These are phyloP conservation scores for Accipiter fasciatus DNA, from an alignment of 2,797 vertebrate species.

Conservation along the genomic window DNA sequence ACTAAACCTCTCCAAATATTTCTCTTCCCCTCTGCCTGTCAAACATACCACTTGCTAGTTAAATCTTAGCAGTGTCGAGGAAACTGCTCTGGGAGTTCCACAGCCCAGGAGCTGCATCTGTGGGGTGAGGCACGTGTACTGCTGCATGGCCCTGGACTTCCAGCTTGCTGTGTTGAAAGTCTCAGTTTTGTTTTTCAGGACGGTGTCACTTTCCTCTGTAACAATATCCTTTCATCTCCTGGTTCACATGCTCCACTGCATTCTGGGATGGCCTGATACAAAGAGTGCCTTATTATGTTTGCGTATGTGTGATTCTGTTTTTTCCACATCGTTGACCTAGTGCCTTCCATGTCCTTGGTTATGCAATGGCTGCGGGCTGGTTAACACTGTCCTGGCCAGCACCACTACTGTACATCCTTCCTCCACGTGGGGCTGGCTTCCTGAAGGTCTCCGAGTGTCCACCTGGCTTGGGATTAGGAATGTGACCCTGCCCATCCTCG, in stretches of 20 bases:
- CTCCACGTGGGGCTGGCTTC: neutral
- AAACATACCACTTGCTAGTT: neutral
- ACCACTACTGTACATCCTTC: neutral
- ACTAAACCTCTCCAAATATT: neutral
- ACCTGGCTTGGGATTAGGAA: neutral
- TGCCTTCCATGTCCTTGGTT: slow-evolving; percentile 70
- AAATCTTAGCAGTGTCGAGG: neutral
- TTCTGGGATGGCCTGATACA: slow-evolving; percentile 64
- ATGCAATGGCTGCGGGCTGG: slow-evolving; percentile 31
- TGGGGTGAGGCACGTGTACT: neutral
- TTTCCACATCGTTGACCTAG: slow-evolving; percentile 61
- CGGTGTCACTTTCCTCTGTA: slow-evolving; percentile 62
- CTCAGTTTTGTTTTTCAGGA: slow-evolving; percentile 56
- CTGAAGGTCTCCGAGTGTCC: neutral
- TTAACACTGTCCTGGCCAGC: slow-evolving; percentile 56
- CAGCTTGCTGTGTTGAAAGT: neutral
- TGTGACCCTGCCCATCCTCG: neutral
- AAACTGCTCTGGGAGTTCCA: neutral
- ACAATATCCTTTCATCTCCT: slow-evolving; percentile 76
- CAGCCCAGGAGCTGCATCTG: neutral
- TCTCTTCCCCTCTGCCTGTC: neutral
- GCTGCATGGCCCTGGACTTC: neutral
- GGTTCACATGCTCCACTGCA: slow-evolving; percentile 53
- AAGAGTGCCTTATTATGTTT: slow-evolving; percentile 73
- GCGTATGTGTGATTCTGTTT: slow-evolving; percentile 68